Evolutionary conservation across 2,888 invertebrate genomes (phyloP), one percentile per base, ranked within the genome.

Genomic region (Gibbula magus): DNA sequence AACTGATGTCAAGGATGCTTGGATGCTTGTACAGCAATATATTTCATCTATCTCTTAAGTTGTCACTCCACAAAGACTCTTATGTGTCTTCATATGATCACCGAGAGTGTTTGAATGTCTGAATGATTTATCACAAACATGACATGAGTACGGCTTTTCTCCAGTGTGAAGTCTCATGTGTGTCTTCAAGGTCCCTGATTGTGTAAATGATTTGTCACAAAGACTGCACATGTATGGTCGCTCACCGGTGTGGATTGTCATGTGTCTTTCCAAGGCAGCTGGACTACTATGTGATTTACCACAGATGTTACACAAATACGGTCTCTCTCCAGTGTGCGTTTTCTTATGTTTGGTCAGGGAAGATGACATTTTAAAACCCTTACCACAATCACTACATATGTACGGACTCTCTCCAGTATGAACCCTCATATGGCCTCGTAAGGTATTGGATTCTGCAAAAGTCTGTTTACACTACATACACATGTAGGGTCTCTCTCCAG

Each of bases 221-320:
- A 29, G 29, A 25, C 10, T 8, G 25, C 61, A 61, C 13, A 25
- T 61, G 25, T 29, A 61, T 16, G 61, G 61, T 25, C 29, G 22
- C 25, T 29, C 29, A 0, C 61, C 61, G 25, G 16, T 61, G n/a
- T 61, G 61, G 29, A 25, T 16, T n/a, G 8, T 25, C 29, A 25
- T 29, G 25, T 61, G 61, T 18, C 22, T 25, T 1, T 81, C 81
- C 16, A 83, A 79, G 16, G 78, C 80, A 51, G 81, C 81, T n/a
- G 81, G 75, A 73, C 80, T 79, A 39, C 78, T 77, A 54, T 82
- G 83, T 1, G 80, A 79, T 18, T 81, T 66, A 13, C 78, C 78
- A 75, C 85, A 85, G 8, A 81, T 79, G 29, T 79, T 75, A 75
- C 85, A 85, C 77, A 78, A 75, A 51, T 45, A n/a, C n/a, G n/a